Conservation (phyloP, 2,113 vertebrate species). For the Speoplatyrhinus poulsoni region DNA sequence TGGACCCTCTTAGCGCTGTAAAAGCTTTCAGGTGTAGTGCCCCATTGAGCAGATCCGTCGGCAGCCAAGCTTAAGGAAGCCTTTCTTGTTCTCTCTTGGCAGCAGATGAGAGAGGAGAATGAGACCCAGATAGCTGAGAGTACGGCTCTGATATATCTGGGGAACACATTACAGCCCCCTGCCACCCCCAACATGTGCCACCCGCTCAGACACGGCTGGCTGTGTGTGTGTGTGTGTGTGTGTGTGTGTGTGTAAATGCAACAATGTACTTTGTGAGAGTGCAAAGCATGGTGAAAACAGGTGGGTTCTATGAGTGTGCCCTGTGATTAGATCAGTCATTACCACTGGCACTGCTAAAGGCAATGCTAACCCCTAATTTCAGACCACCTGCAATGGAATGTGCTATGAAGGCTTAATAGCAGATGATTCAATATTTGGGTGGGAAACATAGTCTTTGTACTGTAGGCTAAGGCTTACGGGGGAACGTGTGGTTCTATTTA, state of each 20-base stretch:
- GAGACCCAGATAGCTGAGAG: conserved; percentile 51
- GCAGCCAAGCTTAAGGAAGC: conserved; percentile 14
- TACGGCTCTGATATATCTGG: conserved; percentile 43
- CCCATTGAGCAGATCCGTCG: conserved; percentile 44
- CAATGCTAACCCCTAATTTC: conserved; percentile 48
- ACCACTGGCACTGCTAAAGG: conserved; percentile 50
- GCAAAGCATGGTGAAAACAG: conserved; percentile 49
- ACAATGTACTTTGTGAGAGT: conserved; percentile 31
- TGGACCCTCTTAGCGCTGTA: conserved; percentile 51
- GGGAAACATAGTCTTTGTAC: conserved; percentile 22
- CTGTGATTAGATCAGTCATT: conserved; percentile 68
- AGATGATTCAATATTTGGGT: conserved; percentile 48
- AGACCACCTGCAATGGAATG: conserved; percentile 62
- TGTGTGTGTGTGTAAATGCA: conserved; percentile 32
- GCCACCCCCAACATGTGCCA: conserved; percentile 55
- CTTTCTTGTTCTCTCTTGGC: conserved; percentile 53
- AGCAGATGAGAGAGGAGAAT: conserved; percentile 61
- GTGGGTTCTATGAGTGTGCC: conserved; percentile 52
- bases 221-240: conserved; percentile 12
- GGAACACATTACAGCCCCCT: conserved; percentile 40
- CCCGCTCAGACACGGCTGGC: conserved; percentile 28
- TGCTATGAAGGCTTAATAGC: conserved; percentile 45
- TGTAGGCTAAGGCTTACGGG: conserved; percentile 1
- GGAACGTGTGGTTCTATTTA: conserved; percentile 51
- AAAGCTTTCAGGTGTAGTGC: conserved; percentile 68